Evolutionary conservation across 2,797 vertebrate genomes (phyloP).

Genomic region (Notolabrus celidotus): DNA sequence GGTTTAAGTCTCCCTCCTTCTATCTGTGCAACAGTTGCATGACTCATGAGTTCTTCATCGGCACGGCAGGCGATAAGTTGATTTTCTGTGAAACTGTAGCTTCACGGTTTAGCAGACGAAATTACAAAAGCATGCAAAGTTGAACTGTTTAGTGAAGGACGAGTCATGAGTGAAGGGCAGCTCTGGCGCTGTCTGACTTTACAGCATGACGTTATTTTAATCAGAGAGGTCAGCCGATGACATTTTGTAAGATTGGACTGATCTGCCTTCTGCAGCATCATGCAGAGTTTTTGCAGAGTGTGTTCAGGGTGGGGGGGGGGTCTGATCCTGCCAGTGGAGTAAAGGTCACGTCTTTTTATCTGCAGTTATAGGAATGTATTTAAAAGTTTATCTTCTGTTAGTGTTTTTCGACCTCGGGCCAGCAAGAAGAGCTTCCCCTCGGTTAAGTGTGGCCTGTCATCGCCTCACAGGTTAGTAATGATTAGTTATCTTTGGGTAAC

Average conservation of each 20-base stretch:
- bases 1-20: no score
- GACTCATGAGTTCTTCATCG: no score
- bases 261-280: no score
- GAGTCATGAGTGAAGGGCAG: background rate
- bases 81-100: background rate
- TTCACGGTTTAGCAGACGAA: background rate
- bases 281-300: background rate
- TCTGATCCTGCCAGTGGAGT: no score
- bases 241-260: no score
- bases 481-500: slow-evolving; percentile 74
- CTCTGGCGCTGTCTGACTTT: background rate
- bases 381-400: slow-evolving; percentile 67
- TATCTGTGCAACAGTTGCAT: no score
- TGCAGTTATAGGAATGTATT: slow-evolving; percentile 49
- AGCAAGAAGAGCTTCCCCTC: slow-evolving; percentile 45
- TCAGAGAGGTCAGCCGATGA: background rate
- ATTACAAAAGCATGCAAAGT: background rate
- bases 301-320: background rate
- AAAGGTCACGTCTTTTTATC: slow-evolving; percentile 3
- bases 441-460: slow-evolving; percentile 75
- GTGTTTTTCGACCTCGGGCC: slow-evolving; percentile 47
- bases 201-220: slow-evolving; percentile 10
- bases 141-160: background rate
- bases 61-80: background rate
- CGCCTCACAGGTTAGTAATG: slow-evolving; percentile 53